A percentile compares a stretch with the other conserved stretches of the same genome.
Conservation (phyloP, 2,888 invertebrate genomes). For the Aricia artaxerxes region DNA sequence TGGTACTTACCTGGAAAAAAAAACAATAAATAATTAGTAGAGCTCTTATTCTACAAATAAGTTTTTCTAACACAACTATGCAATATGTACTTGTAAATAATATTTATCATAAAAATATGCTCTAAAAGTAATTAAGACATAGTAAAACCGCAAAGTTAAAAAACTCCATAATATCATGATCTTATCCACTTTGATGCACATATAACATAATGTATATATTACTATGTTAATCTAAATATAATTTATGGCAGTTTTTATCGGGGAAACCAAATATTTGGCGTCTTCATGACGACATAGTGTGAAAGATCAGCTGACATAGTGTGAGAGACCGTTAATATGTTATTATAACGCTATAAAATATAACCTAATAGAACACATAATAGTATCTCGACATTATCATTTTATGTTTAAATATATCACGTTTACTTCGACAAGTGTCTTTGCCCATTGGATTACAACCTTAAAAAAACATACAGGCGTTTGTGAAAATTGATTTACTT, state of each 20-base stretch:
- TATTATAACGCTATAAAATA: neutral
- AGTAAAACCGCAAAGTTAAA: neutral
- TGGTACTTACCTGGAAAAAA: neutral
- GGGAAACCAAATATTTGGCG: slow-evolving; percentile 7
- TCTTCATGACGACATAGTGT: neutral
- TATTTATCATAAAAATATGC: no score
- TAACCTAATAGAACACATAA: neutral
- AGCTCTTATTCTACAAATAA: neutral
- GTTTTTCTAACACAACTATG: no score
- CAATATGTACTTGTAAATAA: no score
- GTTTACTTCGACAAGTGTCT: no score
- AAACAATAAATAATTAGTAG: neutral
- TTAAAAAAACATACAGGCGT: no score
- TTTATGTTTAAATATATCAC: no score
- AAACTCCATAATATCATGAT: neutral
- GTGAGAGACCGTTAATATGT: neutral
- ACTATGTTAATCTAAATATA: neutral
- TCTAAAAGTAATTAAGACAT: neutral
- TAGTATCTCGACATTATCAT: neutral
- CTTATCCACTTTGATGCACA: neutral
- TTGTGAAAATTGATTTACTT: no score
- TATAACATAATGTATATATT: slow-evolving; percentile 6
- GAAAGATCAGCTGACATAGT: neutral
- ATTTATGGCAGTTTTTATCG: neutral
- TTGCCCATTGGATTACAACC: no score